Base-by-base conservation (phyloP, 2,113 vertebrate species). In the Mirounga angustirostris region DNA sequence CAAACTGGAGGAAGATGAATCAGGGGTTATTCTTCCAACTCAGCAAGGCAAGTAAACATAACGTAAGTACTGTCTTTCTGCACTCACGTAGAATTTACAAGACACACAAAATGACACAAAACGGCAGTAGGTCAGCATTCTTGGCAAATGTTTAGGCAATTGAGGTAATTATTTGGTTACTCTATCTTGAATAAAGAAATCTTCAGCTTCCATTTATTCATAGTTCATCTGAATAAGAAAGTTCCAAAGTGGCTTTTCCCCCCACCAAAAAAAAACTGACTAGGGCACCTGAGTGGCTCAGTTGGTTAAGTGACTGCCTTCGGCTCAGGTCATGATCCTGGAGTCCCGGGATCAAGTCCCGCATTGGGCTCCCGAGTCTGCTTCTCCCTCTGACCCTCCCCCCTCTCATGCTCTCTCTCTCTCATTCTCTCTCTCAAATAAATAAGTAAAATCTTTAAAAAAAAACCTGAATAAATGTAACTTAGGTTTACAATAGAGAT, bases 101-200 rank as follows among this genome's bases (percentile, higher is more conserved):
- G 28, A 84, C 61, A 54, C 95, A 67, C 30, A 67, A 78, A 88
- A 89, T 56, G 67, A 82, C 61, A 92, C n/a, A 84, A 43, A 59
- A 78, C 50, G 28, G 46, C 22, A 52, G 46, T 50, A 15, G 58
- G 11, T 46, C 59, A 90, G 12, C 19, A 78, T 74, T 91, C 54
- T 84, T 26, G 82, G 52, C 12, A 73, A 92, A 65, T 78, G 19
- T 30, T 91, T 79, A 84, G 74, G 40, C 30, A 78, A 90, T 13
- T 11, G 6, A 94, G 21, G 10, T 69, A 90, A 69, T 69, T 56
- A 94, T 61, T 84, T 95, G 21, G 50, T n/a, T 79, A 81, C 59
- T 80, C 2, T 65, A 26, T 88, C 88, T 81, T 84, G 33, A 84
- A 82, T 81, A 79, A 73, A 95, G 63, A 81, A 93, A 84, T 26